A percentile compares a stretch with the other conserved stretches of the same genome.
phyloP scores from a whole-genome alignment of 2,888 invertebrate genomes.

The Sminthurinus aureus region DNA sequence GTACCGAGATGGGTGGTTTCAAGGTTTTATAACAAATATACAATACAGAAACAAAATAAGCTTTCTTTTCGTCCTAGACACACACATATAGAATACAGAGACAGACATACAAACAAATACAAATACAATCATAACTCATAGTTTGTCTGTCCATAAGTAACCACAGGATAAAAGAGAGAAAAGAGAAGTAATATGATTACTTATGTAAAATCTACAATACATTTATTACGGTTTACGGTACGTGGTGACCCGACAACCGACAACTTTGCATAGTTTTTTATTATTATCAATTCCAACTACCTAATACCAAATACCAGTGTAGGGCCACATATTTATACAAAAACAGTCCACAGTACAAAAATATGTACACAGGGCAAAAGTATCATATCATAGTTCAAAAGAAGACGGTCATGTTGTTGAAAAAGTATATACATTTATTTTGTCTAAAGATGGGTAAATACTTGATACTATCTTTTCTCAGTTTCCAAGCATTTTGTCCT shows the following conservation, averaged over 20 bases:
- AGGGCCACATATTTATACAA: background rate
- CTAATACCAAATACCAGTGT: background rate
- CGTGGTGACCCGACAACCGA: background rate
- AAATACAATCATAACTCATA: too few relatives aligned
- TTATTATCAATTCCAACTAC: background rate
- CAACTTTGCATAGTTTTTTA: too few relatives aligned
- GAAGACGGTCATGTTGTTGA: background rate
- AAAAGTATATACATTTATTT: background rate
- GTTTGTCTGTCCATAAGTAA: background rate
- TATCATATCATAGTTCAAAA: background rate
- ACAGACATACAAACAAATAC: background rate
- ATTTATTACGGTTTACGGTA: background rate
- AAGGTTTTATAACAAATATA: conserved; percentile 34
- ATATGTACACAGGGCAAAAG: too few relatives aligned
- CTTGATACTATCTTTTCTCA: background rate
- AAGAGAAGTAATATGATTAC: background rate
- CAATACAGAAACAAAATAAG: conserved; percentile 23
- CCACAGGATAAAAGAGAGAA: background rate
- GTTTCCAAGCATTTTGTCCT: background rate
- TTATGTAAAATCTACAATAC: background rate
- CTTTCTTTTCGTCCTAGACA: conserved; percentile 20
- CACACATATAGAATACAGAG: background rate
- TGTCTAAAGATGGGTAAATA: background rate
- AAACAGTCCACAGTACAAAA: too few relatives aligned
- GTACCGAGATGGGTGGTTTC: conserved; percentile 39